Evolutionary conservation across 1,140 invertebrate genomes (phyloP), one percentile per base, ranked within the genome.

Genomic region (Grapholita molesta): DNA sequence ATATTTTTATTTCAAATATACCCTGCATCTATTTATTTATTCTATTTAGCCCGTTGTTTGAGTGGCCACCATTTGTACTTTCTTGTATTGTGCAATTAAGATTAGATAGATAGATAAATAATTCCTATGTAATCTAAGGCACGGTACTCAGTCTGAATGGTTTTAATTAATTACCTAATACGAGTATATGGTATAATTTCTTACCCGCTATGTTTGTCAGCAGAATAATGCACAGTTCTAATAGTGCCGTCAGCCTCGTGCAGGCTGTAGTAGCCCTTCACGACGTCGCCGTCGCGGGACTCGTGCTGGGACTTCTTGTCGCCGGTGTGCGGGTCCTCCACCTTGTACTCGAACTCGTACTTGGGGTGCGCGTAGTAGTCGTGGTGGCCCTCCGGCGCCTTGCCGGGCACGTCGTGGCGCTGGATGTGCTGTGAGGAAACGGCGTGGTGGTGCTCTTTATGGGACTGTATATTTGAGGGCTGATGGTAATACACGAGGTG

Each of bases 251-350:
- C 93, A n/a, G 93, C 83, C 70, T 94, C 91, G 24, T 93, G 88
- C 28, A 93, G 84, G 7, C 88, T 88, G 77, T 94, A 94, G 38
- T 86, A 86, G n/a, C 93, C 93, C 76, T 92, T 89, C 64, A 94
- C 93, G 3, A 90, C 82, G 76, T 94, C 93, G 11, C 93, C 93
- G 70, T 94, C 92, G 8, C 93, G 90, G 53, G 86, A 86, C 79
- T 94, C 93, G 70, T 93, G 90, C 80, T 93, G 93, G 67, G 83
- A 92, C 86, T 94, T 94, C 80, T 87, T 92, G 76, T 94, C 93
- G 5, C 94, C 79, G 8, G 91, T 92, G 69, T 92, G 89, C 55
- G 82, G 81, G 72, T 93, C 92, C 23, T 90, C 85, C 12, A 87
- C 83, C 11, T 77, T 78, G 74, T 88, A 88, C 48, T 81, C 73